These are phyloP conservation scores for Xenentodon cancila DNA, from an alignment of 2,797 vertebrate genomes.

Conservation along the genomic window DNA sequence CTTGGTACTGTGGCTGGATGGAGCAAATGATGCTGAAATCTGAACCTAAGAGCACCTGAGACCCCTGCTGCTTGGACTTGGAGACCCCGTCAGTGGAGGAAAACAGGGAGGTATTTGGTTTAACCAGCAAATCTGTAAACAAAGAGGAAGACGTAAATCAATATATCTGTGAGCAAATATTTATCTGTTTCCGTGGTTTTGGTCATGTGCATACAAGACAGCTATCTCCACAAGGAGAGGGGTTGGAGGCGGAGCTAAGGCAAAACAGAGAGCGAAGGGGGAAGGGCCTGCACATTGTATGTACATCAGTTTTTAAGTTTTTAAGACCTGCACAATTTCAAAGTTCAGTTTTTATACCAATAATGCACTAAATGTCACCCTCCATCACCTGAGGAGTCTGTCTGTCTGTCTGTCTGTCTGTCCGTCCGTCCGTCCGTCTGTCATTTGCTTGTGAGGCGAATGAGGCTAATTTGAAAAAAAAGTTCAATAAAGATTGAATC, in stretches of 20 bases:
- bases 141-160: background rate
- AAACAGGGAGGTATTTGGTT: background rate
- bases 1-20: constrained; percentile 1
- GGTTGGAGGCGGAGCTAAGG: background rate
- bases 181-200: background rate
- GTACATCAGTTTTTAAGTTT: background rate
- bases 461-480: too few relatives aligned
- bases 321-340: too few relatives aligned
- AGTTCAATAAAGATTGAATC: too few relatives aligned
- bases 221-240: background rate
- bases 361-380: too few relatives aligned
- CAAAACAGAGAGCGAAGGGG: background rate
- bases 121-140: background rate
- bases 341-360: too few relatives aligned
- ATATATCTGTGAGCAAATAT: background rate
- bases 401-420: too few relatives aligned
- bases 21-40: constrained; percentile 7
- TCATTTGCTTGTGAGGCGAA: too few relatives aligned
- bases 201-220: background rate
- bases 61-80: background rate
- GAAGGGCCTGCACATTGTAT: background rate
- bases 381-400: too few relatives aligned
- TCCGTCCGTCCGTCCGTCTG: too few relatives aligned
- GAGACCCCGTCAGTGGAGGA: constrained; percentile 7
- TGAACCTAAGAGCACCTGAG: background rate